A percentile compares a stretch with the other conserved stretches of the same genome.
Conservation (phyloP, 2,113 vertebrate genomes). For the Fregetta grallaria region DNA sequence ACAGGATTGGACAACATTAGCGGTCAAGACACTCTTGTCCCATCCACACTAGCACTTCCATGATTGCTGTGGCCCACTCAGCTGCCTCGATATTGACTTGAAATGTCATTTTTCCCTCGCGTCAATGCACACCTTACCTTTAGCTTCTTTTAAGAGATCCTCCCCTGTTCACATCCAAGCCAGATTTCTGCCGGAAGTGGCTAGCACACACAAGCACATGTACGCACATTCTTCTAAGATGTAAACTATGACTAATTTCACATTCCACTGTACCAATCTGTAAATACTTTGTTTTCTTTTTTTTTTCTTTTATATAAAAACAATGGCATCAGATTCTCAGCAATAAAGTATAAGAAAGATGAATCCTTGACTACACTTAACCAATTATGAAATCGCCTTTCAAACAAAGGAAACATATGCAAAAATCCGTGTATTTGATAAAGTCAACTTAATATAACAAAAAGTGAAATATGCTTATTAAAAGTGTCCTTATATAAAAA, state of each 20-base stretch:
- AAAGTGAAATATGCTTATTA: constrained; percentile 86
- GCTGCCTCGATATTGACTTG: background rate
- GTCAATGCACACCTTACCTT: constrained; percentile 28
- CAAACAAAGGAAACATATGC: constrained; percentile 81
- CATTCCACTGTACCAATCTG: constrained; percentile 74
- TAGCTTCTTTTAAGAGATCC: constrained; percentile 37
- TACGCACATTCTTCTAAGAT: constrained; percentile 67
- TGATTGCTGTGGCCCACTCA: background rate
- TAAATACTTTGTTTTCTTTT: constrained; percentile 65
- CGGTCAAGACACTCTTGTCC: background rate
- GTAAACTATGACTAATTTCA: constrained; percentile 78
- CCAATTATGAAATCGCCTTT: constrained; percentile 77
- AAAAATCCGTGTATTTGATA: constrained; percentile 80
- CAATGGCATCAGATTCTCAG: constrained; percentile 74
- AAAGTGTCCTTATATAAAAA: constrained; percentile 87
- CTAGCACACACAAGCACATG: constrained; percentile 67
- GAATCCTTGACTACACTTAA: constrained; percentile 73
- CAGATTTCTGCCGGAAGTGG: constrained; percentile 49
- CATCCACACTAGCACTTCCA: background rate
- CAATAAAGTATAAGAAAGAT: constrained; percentile 78
- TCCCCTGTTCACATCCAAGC: constrained; percentile 36
- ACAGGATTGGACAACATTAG: constrained; percentile 24
- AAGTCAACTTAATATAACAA: constrained; percentile 84
- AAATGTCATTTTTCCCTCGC: background rate
- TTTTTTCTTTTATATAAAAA: constrained; percentile 67